phyloP scores from a whole-genome alignment of 2,888 invertebrate genomes.

The Gibbula magus region DNA sequence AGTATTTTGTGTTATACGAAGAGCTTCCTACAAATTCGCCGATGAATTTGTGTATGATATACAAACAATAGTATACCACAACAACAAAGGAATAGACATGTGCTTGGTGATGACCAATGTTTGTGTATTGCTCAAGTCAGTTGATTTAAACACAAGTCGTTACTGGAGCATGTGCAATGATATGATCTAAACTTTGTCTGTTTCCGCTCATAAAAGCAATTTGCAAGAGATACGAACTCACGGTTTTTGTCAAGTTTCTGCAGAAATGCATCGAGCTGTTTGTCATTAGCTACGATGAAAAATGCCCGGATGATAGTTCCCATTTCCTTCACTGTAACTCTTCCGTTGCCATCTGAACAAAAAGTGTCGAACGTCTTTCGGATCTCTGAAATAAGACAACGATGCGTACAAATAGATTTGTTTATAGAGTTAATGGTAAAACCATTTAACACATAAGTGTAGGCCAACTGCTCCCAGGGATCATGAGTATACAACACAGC shows the following conservation, averaged over 20 bases:
- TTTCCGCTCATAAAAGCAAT: too few relatives aligned
- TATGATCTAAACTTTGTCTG: too few relatives aligned
- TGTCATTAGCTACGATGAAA: slow-evolving; percentile 41
- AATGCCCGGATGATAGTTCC: slow-evolving; percentile 44
- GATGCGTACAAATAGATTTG: background rate
- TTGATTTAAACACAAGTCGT: too few relatives aligned
- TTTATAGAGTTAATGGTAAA: background rate
- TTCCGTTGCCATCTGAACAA: slow-evolving; percentile 43
- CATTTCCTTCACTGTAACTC: slow-evolving; percentile 43
- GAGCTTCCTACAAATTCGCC: too few relatives aligned
- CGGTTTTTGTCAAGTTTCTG: slow-evolving; percentile 37
- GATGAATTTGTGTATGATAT: too few relatives aligned
- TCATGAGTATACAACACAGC: too few relatives aligned
- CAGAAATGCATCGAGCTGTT: slow-evolving; percentile 30
- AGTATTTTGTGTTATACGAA: too few relatives aligned
- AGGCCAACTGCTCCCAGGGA: background rate
- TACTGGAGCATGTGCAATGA: too few relatives aligned
- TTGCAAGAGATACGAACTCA: background rate
- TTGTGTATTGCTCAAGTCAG: too few relatives aligned
- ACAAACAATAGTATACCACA: too few relatives aligned
- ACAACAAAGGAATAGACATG: too few relatives aligned
- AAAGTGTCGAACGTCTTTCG: slow-evolving; percentile 41
- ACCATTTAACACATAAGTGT: background rate
- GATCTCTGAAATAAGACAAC: slow-evolving; percentile 28
- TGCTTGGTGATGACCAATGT: too few relatives aligned